Base-by-base conservation (phyloP, 2,113 vertebrate species). In the Cygnus buccinator region DNA sequence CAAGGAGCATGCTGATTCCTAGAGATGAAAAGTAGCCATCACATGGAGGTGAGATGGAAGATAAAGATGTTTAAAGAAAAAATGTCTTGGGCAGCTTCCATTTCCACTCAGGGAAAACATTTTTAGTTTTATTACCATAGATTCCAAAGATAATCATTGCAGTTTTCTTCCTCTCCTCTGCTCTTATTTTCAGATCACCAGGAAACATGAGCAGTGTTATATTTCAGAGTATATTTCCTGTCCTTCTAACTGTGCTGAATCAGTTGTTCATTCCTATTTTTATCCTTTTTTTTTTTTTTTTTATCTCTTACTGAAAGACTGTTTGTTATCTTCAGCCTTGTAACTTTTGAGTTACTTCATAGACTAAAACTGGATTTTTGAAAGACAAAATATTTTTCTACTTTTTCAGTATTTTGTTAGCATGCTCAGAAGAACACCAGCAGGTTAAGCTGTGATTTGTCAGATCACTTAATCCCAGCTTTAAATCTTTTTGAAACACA, bases 401-500 rank as follows among this genome's bases (percentile, higher is more conserved):
- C 20, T 70, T 83, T 93, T 84, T 46, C 39, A 67, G 9, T 58
- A 41, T 77, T 95, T 86, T 84, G 6, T 75, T 84, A 62, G n/a
- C 18, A 25, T 70, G 26, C 33, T 91, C 29, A 46, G 48, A 15
- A 87, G 35, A n/a, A 22, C 9, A 70, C 8, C 48, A 25, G 5
- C 57, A 57, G 62, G 65, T 85, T 79, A 91, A 93, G 23, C 33
- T 93, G 65, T 61, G n/a, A 88, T 90, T 95, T 12, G 0, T 70
- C 72, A 90, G 83, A 80, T 79, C 67, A 71, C 59, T 84, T 93
- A 80, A 66, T 85, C 41, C n/a, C 12, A 90, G 16, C 13, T 88
- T 95, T 93, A 93, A 88, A 66, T 84, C 58, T 62, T 90, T 88
- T 48, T 86, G 88, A 94, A 93, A 85, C 50, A 93, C 63, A n/a